phyloP scores from a whole-genome alignment of 2,113 vertebrate genomes.

The Perca fluviatilis region DNA sequence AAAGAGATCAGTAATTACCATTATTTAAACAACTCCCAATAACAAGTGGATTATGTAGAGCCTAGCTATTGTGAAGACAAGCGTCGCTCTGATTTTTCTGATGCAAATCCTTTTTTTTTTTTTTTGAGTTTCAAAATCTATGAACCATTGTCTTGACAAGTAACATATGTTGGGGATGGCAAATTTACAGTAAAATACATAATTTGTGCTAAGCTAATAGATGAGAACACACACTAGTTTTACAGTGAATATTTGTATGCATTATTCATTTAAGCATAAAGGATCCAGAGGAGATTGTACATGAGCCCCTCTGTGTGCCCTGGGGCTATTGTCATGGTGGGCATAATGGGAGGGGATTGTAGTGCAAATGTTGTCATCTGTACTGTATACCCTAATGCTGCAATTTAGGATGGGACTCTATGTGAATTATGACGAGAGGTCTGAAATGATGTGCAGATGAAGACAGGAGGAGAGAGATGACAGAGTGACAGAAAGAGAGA shows the following conservation, averaged over 20 bases:
- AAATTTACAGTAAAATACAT: constrained; percentile 58
- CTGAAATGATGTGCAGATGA: constrained; percentile 34
- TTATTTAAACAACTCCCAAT: constrained; percentile 84
- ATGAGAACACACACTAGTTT: constrained; percentile 54
- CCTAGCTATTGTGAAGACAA: constrained; percentile 72
- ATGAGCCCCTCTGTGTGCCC: constrained; percentile 62
- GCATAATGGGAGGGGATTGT: constrained; percentile 66
- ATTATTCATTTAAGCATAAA: constrained; percentile 73
- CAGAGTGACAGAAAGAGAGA: constrained; percentile 36
- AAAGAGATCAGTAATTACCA: constrained; percentile 85
- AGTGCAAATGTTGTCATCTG: constrained; percentile 71
- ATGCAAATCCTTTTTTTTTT: constrained; percentile 65
- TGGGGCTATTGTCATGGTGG: constrained; percentile 70
- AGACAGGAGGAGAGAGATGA: constrained; percentile 38
- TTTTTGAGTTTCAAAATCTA: constrained; percentile 42
- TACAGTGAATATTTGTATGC: constrained; percentile 61
- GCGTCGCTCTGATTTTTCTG: constrained; percentile 67
- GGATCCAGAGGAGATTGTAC: constrained; percentile 63
- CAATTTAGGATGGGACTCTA: constrained; percentile 50
- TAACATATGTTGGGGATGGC: constrained; percentile 29
- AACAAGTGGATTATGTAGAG: constrained; percentile 82
- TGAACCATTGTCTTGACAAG: constrained; percentile 47
- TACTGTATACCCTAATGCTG: constrained; percentile 59
- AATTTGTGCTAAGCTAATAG: constrained; percentile 56
- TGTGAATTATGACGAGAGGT: constrained; percentile 32